phyloP scores from a whole-genome alignment of 2,888 invertebrate species.

The Erpobdella octoculata region DNA sequence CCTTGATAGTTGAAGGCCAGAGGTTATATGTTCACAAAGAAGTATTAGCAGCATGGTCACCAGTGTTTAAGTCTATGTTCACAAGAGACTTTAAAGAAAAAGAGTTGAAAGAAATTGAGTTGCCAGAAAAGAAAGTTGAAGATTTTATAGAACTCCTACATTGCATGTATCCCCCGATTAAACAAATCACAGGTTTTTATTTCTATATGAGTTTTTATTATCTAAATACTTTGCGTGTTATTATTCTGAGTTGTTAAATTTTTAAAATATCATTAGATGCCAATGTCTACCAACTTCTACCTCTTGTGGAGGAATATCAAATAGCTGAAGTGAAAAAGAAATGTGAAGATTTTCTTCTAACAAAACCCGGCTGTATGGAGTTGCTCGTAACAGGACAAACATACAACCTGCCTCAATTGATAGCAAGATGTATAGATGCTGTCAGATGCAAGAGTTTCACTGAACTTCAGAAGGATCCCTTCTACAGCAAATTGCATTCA shows the following conservation, averaged over 20 bases:
- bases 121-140: slow-evolving; percentile 43
- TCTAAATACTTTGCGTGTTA: too few relatives aligned
- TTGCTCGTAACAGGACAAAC: slow-evolving; percentile 43
- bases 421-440: slow-evolving; percentile 40
- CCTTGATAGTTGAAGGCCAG: slow-evolving; percentile 43
- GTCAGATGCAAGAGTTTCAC: slow-evolving; percentile 41
- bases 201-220: too few relatives aligned
- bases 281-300: slow-evolving; percentile 51
- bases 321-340: slow-evolving; percentile 49
- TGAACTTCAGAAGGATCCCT: slow-evolving; percentile 42
- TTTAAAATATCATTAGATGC: too few relatives aligned
- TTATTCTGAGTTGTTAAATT: too few relatives aligned
- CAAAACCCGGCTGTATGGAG: slow-evolving; percentile 41
- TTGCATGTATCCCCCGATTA: slow-evolving; percentile 52
- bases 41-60: slow-evolving; percentile 46
- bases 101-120: slow-evolving; percentile 39
- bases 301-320: slow-evolving; percentile 52
- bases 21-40: slow-evolving; percentile 44
- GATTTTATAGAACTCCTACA: slow-evolving; percentile 51
- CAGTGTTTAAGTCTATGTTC: slow-evolving; percentile 45
- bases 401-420: slow-evolving; percentile 40
- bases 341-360: slow-evolving; percentile 50
- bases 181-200: slow-evolving; percentile 46
- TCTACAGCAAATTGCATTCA: slow-evolving; percentile 39
- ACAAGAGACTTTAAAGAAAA: slow-evolving; percentile 39